Evolutionary conservation across 2,888 invertebrate species (phyloP), one percentile per base, ranked within the genome.

Genomic region (Patella caerulea): DNA sequence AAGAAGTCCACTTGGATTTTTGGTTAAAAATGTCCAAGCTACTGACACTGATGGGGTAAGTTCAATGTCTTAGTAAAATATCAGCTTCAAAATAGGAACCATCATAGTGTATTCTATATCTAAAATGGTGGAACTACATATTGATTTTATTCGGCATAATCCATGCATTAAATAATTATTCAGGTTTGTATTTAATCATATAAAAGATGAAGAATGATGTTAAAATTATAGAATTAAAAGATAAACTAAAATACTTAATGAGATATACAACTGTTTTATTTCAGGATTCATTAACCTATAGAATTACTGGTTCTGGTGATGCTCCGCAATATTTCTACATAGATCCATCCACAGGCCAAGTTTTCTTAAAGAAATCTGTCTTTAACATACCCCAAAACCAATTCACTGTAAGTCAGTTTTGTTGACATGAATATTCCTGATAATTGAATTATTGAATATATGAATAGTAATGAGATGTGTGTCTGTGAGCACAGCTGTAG

Each of bases 331-430:
- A 97, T 90, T 98, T 98, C 91, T 94, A 95, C 0, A 95, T 98
- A 77, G 96, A 96, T 24, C 94, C 95, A 78, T 95, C 94, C 86
- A 96, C 95, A 17, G 98, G 98, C 17, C 94, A 96, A 75, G 95
- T 98, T 76, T 95, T 95, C 79, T 83, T 89, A 24, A 81, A 86
- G 52, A 78, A 83, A 45, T 79, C 83, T 15, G 82, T 89, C n/a
- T 79, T 75, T 19, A 29, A 71, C 54, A 89, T 85, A 76, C 59
- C 59, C 12, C 79, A 77, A 29, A 82, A 80, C 70, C 75, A 79
- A 81, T 85, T 84, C 74, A 79, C 54, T 71, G 84, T 84, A 80
- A 77, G 81, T 74, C 65, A 65, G 11, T 34, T 34, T 34, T 5
- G 4, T 34, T 34, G 4, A 34, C 34, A 34, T 5, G 34, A 4